Evolutionary conservation across 2,113 vertebrate genomes (phyloP), one percentile per base, ranked within the genome.

Genomic region (Equus quagga): DNA sequence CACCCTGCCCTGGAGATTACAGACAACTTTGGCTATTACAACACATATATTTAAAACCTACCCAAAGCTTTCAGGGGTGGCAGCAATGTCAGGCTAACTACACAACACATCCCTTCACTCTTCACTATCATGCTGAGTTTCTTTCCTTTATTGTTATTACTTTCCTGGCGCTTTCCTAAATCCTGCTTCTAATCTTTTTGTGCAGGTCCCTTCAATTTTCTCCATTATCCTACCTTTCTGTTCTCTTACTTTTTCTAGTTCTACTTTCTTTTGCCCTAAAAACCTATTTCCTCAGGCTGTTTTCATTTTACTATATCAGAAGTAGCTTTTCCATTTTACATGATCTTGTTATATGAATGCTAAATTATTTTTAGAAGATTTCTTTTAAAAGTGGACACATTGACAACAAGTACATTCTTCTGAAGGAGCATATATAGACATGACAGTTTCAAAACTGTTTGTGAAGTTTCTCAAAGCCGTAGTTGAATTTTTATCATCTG

Each of bases 301-400:
- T 95, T 70, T 60, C 51, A 87, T 86, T 90, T 79, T 84, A 72
- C 14, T 83, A 17, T 8, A 56, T 65, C 24, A 89, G 19, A 58
- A 46, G 33, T 26, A 2, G 3, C 41, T 94, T 92, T 33, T 62
- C 0, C 0, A 60, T 36, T 83, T 91, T 96, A 73, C 31, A 54
- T 96, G 56, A 91, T 91, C 23, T 73, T 88, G 24, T 51, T 89
- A 33, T 83, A 49, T 72, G 60, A 88, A 56, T 85, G 49, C 19
- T 72, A 78, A 14, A 60, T 79, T 79, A 84, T 93, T 82, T 84
- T 75, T 36, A 69, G 72, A 89, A 86, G 28, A 19, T 41, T 96
- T 72, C 67, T 75, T 88, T 96, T 46, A 67, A 92, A 89, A 76
- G 26, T 44, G 3, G 18, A 65, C 17, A 89, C 15, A 33, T 13